phyloP scores from a whole-genome alignment of 2,797 vertebrate species.

The Semaprochilodus insignis region DNA sequence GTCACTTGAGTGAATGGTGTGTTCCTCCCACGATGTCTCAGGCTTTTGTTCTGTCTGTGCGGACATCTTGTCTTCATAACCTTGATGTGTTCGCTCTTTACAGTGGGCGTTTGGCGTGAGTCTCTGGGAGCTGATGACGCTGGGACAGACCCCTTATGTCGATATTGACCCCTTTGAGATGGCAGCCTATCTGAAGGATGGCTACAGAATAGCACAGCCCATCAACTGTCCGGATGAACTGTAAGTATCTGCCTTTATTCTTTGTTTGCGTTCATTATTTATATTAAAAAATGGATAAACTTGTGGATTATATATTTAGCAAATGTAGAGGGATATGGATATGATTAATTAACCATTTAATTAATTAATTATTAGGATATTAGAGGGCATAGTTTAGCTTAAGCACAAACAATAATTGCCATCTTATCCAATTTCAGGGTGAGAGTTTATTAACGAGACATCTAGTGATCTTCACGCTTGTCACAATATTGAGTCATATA shows the following conservation, averaged over 20 bases:
- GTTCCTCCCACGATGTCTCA: background rate
- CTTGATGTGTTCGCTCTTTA: constrained; percentile 20
- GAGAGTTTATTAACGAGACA: no score
- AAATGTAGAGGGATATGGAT: no score
- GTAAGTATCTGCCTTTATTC: constrained; percentile 77
- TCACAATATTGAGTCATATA: no score
- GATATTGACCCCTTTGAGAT: constrained; percentile 99
- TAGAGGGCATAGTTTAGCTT: no score
- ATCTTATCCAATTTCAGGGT: no score
- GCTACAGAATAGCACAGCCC: constrained; percentile 98
- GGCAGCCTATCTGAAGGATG: constrained; percentile 98
- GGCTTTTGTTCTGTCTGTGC: background rate
- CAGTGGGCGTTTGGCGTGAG: constrained; percentile 99
- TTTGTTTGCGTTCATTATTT: no score
- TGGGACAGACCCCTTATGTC: constrained; percentile 97
- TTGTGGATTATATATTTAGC: no score
- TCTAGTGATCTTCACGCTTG: no score
- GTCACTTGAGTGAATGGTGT: background rate
- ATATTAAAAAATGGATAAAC: no score
- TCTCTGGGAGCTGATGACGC: constrained; percentile 97
- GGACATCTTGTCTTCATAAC: background rate
- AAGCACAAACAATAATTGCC: no score
- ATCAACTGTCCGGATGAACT: constrained; percentile 99
- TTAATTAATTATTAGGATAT: no score
- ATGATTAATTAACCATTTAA: no score